A percentile compares a stretch with the other conserved stretches of the same genome.
These are phyloP conservation scores for Micrasema minimum DNA, from an alignment of 1,140 invertebrate species.

Conservation along the genomic window DNA sequence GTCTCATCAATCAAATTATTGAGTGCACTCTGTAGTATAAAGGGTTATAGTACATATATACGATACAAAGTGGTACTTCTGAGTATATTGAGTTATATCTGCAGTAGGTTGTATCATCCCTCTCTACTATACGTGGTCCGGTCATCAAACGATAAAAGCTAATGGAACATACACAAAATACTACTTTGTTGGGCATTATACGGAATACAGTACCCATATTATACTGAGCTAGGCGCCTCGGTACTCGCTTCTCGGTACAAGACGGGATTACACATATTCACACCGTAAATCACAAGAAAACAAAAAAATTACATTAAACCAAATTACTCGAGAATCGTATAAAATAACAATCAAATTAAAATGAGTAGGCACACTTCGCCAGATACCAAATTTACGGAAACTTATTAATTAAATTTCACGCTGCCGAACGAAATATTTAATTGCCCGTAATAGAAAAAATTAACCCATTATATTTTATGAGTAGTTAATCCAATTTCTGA, in stretches of 20 bases:
- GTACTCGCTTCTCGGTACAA: no score
- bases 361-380: slow-evolving; percentile 31
- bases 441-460: slow-evolving; percentile 47
- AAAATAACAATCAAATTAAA: slow-evolving; percentile 40
- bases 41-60: no score
- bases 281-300: slow-evolving; percentile 28
- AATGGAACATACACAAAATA: slow-evolving; percentile 20
- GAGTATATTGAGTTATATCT: no score
- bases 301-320: slow-evolving; percentile 25
- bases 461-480: slow-evolving; percentile 43
- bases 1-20: not conserved
- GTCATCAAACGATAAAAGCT: slow-evolving; percentile 33
- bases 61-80: no score
- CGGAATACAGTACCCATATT: no score
- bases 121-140: not conserved
- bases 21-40: not conserved
- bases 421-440: slow-evolving; percentile 41
- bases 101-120: no score
- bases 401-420: slow-evolving; percentile 44
- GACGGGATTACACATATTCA: slow-evolving; percentile 11
- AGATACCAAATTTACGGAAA: slow-evolving; percentile 46
- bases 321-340: slow-evolving; percentile 21
- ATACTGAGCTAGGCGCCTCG: not conserved
- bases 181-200: not conserved
- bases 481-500: slow-evolving; percentile 32